phyloP scores from a whole-genome alignment of 2,113 vertebrate genomes.

The Aramus guarauna region DNA sequence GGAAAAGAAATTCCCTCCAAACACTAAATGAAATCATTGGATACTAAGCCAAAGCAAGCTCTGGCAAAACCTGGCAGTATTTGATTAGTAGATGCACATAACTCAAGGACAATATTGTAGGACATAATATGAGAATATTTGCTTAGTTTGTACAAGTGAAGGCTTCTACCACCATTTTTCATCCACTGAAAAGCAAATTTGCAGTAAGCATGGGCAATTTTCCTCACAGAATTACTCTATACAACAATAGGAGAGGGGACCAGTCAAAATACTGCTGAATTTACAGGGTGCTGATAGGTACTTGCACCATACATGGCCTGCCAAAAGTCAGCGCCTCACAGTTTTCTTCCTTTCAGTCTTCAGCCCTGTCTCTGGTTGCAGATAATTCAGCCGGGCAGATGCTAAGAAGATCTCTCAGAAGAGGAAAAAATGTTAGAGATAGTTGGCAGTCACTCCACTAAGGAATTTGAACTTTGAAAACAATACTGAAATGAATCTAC shows the following conservation, averaged over 20 bases:
- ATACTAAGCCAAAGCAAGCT: not conserved
- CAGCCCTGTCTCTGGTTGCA: not conserved
- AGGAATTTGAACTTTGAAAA: not conserved
- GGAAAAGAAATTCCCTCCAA: not conserved
- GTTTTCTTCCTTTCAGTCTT: not conserved
- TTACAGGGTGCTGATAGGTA: not conserved
- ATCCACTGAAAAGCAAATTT: not conserved
- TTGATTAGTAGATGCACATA: not conserved
- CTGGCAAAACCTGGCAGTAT: not conserved
- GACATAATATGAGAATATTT: not conserved
- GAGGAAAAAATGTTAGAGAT: not conserved
- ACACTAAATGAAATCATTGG: not conserved
- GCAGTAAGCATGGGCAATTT: not conserved
- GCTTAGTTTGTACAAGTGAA: not conserved
- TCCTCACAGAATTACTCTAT: not conserved
- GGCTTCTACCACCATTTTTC: not conserved
- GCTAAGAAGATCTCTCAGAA: not conserved
- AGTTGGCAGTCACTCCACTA: not conserved
- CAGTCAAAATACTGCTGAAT: not conserved
- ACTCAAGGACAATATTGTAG: not conserved
- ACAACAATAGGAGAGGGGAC: not conserved
- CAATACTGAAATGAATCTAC: not conserved
- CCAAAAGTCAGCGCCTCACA: not conserved
- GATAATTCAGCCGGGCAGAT: not conserved
- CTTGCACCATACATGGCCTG: accelerated